Conservation (phyloP, 2,888 invertebrate genomes). For the Buathra laborator region DNA sequence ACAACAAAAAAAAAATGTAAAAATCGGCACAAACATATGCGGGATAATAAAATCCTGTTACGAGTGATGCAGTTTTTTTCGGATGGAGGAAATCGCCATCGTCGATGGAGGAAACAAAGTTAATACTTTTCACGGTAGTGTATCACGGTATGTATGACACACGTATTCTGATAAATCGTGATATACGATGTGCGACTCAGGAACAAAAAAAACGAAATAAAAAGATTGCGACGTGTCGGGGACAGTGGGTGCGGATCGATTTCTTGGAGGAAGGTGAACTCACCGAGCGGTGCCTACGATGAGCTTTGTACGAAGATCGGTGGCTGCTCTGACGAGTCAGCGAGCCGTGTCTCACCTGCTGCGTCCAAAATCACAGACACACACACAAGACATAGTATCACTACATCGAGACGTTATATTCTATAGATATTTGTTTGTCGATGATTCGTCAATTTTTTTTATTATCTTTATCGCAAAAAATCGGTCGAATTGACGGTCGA, state of each 20-base stretch:
- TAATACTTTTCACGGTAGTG: not conserved
- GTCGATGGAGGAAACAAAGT: slow-evolving; percentile 19
- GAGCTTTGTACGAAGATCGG: slow-evolving; percentile 89
- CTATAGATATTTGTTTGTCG: not conserved
- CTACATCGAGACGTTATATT: slow-evolving; percentile 16
- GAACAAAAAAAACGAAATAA: too few species aligned
- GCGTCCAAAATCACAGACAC: slow-evolving; percentile 84
- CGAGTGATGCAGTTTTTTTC: not conserved
- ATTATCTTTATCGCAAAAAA: not conserved
- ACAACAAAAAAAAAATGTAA: slow-evolving; percentile 37
- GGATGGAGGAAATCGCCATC: not conserved
- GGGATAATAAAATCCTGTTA: slow-evolving; percentile 41
- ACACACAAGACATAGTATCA: slow-evolving; percentile 65
- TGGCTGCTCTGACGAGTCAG: slow-evolving; percentile 88
- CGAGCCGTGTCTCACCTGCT: slow-evolving; percentile 91
- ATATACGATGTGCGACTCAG: too few species aligned
- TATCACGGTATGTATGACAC: too few species aligned
- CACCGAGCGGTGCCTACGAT: slow-evolving; percentile 90
- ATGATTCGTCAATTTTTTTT: not conserved
- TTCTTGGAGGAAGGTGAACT: slow-evolving; percentile 84
- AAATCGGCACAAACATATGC: slow-evolving; percentile 24
- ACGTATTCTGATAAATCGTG: too few species aligned
- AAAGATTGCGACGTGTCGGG: too few species aligned
- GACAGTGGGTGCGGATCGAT: slow-evolving; percentile 44
- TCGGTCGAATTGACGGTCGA: not conserved